These are phyloP conservation scores for Sebastes umbrosus DNA, from an alignment of 2,797 vertebrate genomes.

Conservation along the genomic window DNA sequence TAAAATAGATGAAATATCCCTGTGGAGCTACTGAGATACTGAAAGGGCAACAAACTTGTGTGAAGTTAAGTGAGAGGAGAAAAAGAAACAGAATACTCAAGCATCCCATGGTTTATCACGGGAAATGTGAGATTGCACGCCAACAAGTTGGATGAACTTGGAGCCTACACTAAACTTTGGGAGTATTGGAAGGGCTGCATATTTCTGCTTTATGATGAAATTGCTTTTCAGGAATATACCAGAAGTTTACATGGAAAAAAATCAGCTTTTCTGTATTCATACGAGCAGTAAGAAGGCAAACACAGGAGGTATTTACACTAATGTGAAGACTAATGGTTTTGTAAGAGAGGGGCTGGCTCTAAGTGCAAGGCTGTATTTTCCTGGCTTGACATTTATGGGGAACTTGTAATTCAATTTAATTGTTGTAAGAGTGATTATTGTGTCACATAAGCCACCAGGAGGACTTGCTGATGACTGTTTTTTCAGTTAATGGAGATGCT, in stretches of 20 bases:
- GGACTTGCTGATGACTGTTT: neutral
- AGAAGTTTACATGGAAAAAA: neutral
- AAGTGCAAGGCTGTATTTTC: no score
- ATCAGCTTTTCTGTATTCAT: neutral
- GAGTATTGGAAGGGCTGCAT: neutral
- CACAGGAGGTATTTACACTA: neutral
- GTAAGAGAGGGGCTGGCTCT: neutral
- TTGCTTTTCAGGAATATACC: neutral
- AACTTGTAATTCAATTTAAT: neutral
- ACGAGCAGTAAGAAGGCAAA: neutral
- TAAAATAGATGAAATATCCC: neutral
- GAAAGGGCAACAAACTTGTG: neutral
- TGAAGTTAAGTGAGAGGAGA: neutral
- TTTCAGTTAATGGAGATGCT: neutral
- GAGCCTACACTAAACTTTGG: neutral
- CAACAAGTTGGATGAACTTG: neutral
- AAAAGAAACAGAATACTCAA: neutral
- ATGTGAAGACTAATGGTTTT: neutral
- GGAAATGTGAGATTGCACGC: neutral
- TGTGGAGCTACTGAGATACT: neutral
- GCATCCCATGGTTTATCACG: neutral
- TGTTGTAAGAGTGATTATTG: neutral
- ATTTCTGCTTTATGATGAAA: neutral
- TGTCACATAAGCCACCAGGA: neutral
- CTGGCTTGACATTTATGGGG: neutral